Evolutionary conservation across 1,140 invertebrate genomes (phyloP).

Genomic region (Neodiprion lecontei): DNA sequence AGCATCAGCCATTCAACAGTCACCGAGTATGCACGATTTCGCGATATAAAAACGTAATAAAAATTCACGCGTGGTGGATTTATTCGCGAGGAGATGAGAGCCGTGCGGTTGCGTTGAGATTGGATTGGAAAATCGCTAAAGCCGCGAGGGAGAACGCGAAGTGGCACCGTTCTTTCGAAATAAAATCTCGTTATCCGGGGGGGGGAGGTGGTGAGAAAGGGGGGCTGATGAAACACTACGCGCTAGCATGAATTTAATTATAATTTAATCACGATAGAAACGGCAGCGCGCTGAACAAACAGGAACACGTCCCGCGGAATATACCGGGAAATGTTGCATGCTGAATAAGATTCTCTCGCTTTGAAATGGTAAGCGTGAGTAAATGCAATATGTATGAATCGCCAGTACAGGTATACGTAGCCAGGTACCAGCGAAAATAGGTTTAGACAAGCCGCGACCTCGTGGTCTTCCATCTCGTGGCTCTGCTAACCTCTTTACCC

Average conservation of each 20-base stretch:
- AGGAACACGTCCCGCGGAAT: neutral
- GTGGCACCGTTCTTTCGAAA: neutral
- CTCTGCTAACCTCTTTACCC: neutral
- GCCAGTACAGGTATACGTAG: neutral
- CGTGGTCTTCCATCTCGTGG: neutral
- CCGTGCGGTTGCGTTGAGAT: neutral
- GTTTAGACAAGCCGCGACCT: neutral
- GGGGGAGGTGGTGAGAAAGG: too few relatives aligned
- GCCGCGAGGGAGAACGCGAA: neutral
- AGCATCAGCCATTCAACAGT: too few relatives aligned
- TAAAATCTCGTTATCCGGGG: neutral
- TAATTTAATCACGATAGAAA: neutral
- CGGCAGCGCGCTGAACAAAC: neutral
- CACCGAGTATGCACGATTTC: too few relatives aligned
- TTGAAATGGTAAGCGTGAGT: conserved; percentile 3
- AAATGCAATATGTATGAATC: conserved; percentile 8
- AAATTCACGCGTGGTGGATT: too few relatives aligned
- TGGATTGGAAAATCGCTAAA: too few relatives aligned
- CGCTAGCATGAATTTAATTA: neutral
- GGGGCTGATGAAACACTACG: neutral
- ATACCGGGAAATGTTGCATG: neutral
- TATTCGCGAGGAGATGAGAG: too few relatives aligned
- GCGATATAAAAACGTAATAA: too few relatives aligned
- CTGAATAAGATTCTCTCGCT: neutral
- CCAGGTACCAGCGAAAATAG: neutral